Base-by-base conservation (phyloP, 2,797 vertebrate genomes). In the Lithobates pipiens region DNA sequence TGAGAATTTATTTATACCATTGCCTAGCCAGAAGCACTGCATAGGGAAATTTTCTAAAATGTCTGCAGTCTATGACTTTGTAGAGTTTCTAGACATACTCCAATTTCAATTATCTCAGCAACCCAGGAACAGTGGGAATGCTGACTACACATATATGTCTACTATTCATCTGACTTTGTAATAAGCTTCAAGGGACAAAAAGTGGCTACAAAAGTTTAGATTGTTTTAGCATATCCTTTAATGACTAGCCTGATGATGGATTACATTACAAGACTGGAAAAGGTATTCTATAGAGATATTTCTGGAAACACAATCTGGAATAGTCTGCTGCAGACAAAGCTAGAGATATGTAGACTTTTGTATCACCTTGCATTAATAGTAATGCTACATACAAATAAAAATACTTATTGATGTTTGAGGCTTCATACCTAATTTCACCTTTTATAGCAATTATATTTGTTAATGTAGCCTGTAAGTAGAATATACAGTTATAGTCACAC, bases 91-190 rank as follows among this genome's bases (percentile, higher is more conserved):
- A 71, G 65, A 76, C 71, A 82, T 74, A 57, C 32, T 80, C 54
- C 54, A 68, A 74, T 86, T 86, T 86, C 85, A 86, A 76, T 86
- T 86, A 82, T 86, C 74, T 81, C 79, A 76, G 85, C 79, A 86
- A 79, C 79, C 73, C 69, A 76, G 50, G 54, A 82, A 86, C 85
- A 86, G 85, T 86, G 74, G 85, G 85, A 86, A 82, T 86, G 85
- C 85, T 86, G 85, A 86, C 73, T 86, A 79, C 79, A 86, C 85
- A 86, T 86, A 86, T 82, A 86, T 81, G 78, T 86, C 85, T 82
- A 42, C 78, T 81, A 81, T 82, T 81, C 79, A 81, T 86, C 70
- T 82, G 78, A 69, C 84, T 80, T 85, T 76, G 63, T 80, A 74
- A 85, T 85, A 76, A 74, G 42, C 84, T 80, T 67, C 73, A 74